A percentile compares a stretch with the other conserved stretches of the same genome.
Evolutionary conservation across 2,113 vertebrate genomes (phyloP).

Genomic region (Nerophis lumbriciformis): DNA sequence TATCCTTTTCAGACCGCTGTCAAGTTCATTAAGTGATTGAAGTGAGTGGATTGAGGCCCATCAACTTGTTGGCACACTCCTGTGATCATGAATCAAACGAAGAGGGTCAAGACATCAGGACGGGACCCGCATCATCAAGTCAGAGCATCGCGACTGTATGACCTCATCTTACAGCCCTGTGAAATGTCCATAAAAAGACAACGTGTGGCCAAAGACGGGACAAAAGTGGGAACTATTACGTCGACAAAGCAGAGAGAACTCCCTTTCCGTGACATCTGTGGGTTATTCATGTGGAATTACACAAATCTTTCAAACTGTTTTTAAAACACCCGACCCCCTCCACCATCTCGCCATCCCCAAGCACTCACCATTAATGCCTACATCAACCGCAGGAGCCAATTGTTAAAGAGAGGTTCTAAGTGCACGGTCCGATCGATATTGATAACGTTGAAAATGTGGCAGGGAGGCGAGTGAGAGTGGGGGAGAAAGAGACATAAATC

Average conservation of each 20-base stretch:
- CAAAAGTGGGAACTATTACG: conserved; percentile 29
- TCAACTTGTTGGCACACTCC: conserved; percentile 32
- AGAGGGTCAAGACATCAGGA: conserved; percentile 46
- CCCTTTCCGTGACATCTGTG: conserved; percentile 73
- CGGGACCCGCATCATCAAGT: conserved; percentile 36
- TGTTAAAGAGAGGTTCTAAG: conserved; percentile 87
- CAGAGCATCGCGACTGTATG: conserved; percentile 44
- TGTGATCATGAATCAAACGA: conserved; percentile 47
- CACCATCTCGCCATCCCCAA: conserved; percentile 27
- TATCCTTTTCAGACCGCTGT: conserved; percentile 37
- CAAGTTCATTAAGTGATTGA: conserved; percentile 72
- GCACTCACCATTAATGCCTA: conserved; percentile 77
- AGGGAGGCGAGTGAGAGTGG: conserved; percentile 60
- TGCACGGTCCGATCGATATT: conserved; percentile 86
- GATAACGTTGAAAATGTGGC: conserved; percentile 88
- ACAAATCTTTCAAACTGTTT: conserved; percentile 90
- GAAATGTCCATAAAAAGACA: conserved; percentile 53
- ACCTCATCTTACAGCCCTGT: conserved; percentile 50
- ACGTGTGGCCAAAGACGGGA: conserved; percentile 54
- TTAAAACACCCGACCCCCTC: conserved; percentile 80
- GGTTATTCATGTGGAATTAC: conserved; percentile 96
- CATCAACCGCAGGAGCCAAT: conserved; percentile 88
- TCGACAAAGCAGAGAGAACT: conserved; percentile 50
- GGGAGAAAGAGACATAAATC: conserved; percentile 80
- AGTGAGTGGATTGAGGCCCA: conserved; percentile 50